Percentiles rank a stretch among this genome's conserved stretches.
Conservation (phyloP, 2,113 vertebrate species). For the Pelmatolapia mariae region DNA sequence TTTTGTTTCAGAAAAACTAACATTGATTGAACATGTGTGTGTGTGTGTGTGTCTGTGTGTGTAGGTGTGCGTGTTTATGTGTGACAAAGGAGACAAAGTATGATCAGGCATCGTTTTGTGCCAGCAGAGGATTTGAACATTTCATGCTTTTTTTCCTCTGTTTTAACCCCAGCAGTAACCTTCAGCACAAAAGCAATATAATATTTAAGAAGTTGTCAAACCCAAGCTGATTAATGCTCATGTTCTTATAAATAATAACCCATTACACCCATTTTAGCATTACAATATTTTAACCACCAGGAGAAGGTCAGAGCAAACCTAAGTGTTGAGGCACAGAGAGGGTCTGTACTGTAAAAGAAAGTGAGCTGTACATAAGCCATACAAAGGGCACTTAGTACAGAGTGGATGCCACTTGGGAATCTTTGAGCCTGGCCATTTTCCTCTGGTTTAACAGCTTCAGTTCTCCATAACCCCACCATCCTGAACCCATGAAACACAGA, state of each 20-base stretch:
- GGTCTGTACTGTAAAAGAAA: background rate
- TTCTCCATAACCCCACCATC: background rate
- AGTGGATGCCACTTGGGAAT: background rate
- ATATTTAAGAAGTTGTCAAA: background rate
- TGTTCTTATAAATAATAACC: background rate
- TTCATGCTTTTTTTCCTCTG: background rate
- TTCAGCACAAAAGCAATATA: background rate
- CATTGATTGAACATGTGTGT: background rate
- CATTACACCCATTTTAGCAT: background rate
- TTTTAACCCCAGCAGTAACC: background rate
- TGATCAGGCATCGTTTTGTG: background rate
- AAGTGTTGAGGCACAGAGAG: background rate
- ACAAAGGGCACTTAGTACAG: slow-evolving; percentile 14
- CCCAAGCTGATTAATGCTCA: background rate
- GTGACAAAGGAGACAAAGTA: too few species aligned
- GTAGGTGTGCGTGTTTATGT: background rate
- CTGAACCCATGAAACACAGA: slow-evolving; percentile 6
- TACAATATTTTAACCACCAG: background rate
- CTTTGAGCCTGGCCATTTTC: slow-evolving; percentile 20
- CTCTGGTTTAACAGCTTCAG: slow-evolving; percentile 6
- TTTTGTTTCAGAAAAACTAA: background rate
- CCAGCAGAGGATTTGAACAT: background rate
- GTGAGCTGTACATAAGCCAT: background rate
- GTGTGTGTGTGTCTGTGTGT: background rate
- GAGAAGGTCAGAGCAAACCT: background rate